Conservation (phyloP, 2,113 vertebrate species). For the Neodontobutis hainanensis region DNA sequence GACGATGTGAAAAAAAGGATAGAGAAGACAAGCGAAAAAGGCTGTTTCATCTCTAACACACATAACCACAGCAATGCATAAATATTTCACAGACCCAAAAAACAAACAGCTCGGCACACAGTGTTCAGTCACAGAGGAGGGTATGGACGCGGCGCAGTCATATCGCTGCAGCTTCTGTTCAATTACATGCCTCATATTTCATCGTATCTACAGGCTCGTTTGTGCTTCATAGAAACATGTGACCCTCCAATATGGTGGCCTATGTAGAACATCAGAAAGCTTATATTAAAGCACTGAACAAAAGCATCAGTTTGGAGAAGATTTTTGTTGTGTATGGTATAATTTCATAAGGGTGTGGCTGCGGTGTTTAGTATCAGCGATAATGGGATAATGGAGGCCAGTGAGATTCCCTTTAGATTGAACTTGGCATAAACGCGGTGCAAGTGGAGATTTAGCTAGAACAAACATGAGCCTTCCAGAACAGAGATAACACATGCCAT, state of each 20-base stretch:
- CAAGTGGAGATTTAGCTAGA: constrained; percentile 18
- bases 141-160: constrained; percentile 16
- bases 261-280: not conserved
- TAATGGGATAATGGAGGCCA: constrained; percentile 48
- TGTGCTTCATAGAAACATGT: not conserved
- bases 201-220: constrained; percentile 19
- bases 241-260: not conserved
- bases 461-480: not conserved
- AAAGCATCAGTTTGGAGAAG: constrained; percentile 31
- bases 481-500: not conserved
- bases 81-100: constrained; percentile 67
- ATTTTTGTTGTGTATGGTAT: constrained; percentile 32
- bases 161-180: constrained; percentile 36
- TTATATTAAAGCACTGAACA: not conserved
- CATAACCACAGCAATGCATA: constrained; percentile 62
- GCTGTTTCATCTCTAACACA: constrained; percentile 58
- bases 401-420: constrained; percentile 30
- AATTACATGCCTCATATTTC: constrained; percentile 42
- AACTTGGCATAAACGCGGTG: constrained; percentile 12
- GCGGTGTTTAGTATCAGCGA: constrained; percentile 43
- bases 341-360: constrained; percentile 49
- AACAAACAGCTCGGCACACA: constrained; percentile 54
- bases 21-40: constrained; percentile 23
- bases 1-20: constrained; percentile 23
- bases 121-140: constrained; percentile 41